Percentiles rank a stretch among this genome's conserved stretches.
These are phyloP conservation scores for Perithous albicinctus DNA, from an alignment of 2,888 invertebrate genomes.

Conservation along the genomic window DNA sequence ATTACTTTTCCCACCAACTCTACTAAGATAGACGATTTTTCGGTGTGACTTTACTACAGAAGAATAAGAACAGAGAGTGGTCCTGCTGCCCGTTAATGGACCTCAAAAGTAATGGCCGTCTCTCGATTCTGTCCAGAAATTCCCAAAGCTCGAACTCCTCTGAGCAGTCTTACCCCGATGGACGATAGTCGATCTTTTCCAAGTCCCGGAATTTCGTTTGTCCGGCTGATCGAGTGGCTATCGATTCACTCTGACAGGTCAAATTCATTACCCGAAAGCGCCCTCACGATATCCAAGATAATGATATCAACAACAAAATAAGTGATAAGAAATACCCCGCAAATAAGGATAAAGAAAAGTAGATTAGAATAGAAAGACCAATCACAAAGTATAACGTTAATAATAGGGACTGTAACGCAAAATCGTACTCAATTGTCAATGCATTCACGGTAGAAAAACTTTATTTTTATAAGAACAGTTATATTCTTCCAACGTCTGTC, in stretches of 20 bases:
- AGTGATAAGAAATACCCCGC: neutral
- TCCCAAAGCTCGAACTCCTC: conserved; percentile 13
- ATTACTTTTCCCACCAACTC: neutral
- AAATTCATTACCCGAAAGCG: conserved; percentile 47
- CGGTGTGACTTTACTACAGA: neutral
- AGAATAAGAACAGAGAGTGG: conserved; percentile 9
- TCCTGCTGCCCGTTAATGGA: conserved; percentile 60
- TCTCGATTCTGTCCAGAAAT: conserved; percentile 16
- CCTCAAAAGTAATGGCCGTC: conserved; percentile 60
- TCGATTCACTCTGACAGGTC: conserved; percentile 53
- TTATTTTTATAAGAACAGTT: no score
- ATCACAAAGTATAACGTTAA: neutral
- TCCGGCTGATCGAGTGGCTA: conserved; percentile 51
- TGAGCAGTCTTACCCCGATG: conserved; percentile 25
- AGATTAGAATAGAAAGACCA: neutral
- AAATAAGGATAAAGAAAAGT: neutral
- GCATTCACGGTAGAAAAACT: no score
- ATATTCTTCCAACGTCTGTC: no score
- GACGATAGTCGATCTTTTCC: conserved; percentile 31
- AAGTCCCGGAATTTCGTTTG: conserved; percentile 57
- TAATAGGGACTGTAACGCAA: no score
- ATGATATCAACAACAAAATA: neutral
- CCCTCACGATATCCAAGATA: neutral
- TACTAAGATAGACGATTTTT: neutral
- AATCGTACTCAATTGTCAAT: no score